Conservation (phyloP, 1,140 invertebrate species). For the Bombus confusus region DNA sequence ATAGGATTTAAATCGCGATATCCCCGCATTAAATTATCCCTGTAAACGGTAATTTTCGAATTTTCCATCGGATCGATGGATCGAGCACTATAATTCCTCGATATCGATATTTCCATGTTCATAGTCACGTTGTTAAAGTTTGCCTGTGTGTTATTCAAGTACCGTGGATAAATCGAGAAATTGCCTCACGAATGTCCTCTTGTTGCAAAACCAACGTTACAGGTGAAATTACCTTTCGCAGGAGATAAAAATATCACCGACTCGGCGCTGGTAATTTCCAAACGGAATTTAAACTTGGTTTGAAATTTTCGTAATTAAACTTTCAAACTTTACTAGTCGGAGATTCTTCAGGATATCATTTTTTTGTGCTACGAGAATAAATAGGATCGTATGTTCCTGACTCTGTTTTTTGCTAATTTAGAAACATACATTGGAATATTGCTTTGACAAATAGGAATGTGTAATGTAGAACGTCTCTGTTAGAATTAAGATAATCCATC, state of each 20-base stretch:
- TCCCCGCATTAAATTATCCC: constrained; percentile 8
- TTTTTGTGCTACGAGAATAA: background rate
- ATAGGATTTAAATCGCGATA: constrained; percentile 20
- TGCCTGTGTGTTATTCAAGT: background rate
- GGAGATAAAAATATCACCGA: background rate
- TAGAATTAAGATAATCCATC: background rate
- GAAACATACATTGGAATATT: background rate
- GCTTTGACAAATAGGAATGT: background rate
- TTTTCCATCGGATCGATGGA: background rate
- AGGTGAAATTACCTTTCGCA: background rate
- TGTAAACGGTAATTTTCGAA: constrained; percentile 16
- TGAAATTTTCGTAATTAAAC: background rate
- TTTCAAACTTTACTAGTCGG: background rate
- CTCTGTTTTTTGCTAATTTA: background rate
- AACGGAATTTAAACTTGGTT: background rate
- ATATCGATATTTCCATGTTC: background rate
- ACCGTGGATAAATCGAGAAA: background rate
- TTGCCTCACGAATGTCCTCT: background rate
- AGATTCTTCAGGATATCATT: background rate
- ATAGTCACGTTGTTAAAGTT: background rate
- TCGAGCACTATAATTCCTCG: background rate
- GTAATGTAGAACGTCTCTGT: background rate
- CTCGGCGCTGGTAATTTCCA: background rate
- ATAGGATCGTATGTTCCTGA: background rate
- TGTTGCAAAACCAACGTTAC: background rate